These are phyloP conservation scores for Hyla sarda DNA, from an alignment of 2,113 vertebrate genomes.

Conservation along the genomic window DNA sequence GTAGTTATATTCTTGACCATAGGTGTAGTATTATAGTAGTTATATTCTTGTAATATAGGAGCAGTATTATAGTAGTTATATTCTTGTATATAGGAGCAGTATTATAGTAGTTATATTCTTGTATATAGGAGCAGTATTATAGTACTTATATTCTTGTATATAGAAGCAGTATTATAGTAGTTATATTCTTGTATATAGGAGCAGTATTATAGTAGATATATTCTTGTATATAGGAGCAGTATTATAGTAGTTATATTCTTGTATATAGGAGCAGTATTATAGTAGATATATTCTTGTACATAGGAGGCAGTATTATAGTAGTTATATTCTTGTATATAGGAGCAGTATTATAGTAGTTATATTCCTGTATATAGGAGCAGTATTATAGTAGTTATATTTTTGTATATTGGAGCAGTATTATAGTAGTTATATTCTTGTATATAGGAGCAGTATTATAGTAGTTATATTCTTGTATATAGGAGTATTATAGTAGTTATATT, in stretches of 20 bases:
- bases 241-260: neutral
- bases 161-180: neutral
- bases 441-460: no score
- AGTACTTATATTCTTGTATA: neutral
- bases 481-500: no score
- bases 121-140: neutral
- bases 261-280: neutral
- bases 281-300: neutral
- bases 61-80: neutral
- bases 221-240: neutral
- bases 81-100: neutral
- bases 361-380: no score
- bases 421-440: no score
- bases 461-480: no score
- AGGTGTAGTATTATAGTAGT: neutral
- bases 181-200: neutral
- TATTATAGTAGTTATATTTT: neutral
- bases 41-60: neutral
- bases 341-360: no score
- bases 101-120: neutral
- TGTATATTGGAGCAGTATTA: neutral
- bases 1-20: neutral
- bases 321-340: neutral
- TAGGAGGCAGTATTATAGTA: neutral
- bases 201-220: neutral